phyloP scores from a whole-genome alignment of 2,888 invertebrate species.

The Dryomyza anilis region DNA sequence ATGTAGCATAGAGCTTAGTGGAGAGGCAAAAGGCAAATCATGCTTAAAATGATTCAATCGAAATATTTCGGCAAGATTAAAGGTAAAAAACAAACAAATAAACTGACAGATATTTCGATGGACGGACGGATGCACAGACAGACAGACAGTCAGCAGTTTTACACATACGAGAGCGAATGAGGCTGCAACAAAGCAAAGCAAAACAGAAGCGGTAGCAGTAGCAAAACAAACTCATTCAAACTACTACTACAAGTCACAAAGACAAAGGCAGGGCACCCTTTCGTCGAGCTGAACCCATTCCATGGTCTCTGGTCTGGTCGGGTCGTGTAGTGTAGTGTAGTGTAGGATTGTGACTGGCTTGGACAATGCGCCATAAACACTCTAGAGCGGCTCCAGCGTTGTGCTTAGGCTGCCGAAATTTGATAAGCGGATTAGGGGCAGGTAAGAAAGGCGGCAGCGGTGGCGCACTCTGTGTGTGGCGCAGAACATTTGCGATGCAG shows the following conservation, averaged over 20 bases:
- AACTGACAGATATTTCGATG: background rate
- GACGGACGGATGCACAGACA: background rate
- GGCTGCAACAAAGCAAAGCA: conserved; percentile 11
- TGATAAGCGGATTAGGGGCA: conserved; percentile 39
- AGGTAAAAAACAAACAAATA: background rate
- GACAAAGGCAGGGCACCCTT: conserved; percentile 8
- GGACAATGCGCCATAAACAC: background rate
- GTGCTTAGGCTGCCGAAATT: conserved; percentile 32
- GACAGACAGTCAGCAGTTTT: background rate
- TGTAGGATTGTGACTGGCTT: too few relatives aligned
- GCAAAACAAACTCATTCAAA: conserved; percentile 4
- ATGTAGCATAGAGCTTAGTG: too few relatives aligned
- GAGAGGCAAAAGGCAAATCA: background rate
- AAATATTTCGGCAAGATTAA: conserved; percentile 14
- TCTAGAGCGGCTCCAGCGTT: too few relatives aligned
- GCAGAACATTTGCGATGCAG: conserved; percentile 1
- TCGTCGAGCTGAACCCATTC: too few relatives aligned
- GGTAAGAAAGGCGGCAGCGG: conserved; percentile 31
- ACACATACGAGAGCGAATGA: background rate
- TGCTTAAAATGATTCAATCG: conserved; percentile 4
- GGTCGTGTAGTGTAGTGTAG: too few relatives aligned
- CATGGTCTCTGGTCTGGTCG: too few relatives aligned
- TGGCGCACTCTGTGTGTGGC: conserved; percentile 36
- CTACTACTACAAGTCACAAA: background rate
- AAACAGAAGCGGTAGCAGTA: background rate